These are phyloP conservation scores for Heterodera filipjevi DNA, from an alignment of 2,888 invertebrate species.

Conservation along the genomic window DNA sequence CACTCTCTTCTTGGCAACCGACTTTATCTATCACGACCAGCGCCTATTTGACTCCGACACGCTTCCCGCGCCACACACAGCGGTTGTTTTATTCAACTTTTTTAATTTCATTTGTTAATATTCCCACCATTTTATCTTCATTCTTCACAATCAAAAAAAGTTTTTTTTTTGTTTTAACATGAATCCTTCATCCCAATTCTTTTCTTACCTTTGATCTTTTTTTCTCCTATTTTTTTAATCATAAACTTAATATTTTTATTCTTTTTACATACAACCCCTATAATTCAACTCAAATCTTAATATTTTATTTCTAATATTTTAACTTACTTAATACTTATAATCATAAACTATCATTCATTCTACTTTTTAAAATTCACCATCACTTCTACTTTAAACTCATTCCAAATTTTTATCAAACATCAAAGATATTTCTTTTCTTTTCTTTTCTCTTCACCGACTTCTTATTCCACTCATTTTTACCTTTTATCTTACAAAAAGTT, in stretches of 20 bases:
- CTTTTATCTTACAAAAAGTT: background rate
- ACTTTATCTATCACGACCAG: too few species aligned
- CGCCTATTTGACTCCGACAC: conserved; percentile 98
- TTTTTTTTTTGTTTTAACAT: conserved; percentile 98
- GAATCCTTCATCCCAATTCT: conserved; percentile 99
- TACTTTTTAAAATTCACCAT: too few species aligned
- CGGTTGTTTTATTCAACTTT: conserved; percentile 69
- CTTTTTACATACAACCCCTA: conserved; percentile 74
- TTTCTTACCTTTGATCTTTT: too few species aligned
- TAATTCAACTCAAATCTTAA: conserved; percentile 80
- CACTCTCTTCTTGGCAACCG: too few species aligned
- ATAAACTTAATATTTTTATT: background rate
- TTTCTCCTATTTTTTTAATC: too few species aligned
- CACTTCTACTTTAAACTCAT: too few species aligned
- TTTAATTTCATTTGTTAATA: background rate
- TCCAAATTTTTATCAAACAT: too few species aligned
- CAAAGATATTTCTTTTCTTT: too few species aligned
- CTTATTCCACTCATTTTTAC: too few species aligned
- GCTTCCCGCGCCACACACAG: conserved; percentile 99
- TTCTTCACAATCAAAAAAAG: conserved; percentile 98
- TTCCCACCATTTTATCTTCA: conserved; percentile 72
- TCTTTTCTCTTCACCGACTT: too few species aligned
- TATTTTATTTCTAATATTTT: conserved; percentile 38
- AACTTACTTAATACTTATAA: background rate
- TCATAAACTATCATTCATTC: too few species aligned